Base-by-base conservation (phyloP, 2,888 invertebrate species). In the Magallana nippona region DNA sequence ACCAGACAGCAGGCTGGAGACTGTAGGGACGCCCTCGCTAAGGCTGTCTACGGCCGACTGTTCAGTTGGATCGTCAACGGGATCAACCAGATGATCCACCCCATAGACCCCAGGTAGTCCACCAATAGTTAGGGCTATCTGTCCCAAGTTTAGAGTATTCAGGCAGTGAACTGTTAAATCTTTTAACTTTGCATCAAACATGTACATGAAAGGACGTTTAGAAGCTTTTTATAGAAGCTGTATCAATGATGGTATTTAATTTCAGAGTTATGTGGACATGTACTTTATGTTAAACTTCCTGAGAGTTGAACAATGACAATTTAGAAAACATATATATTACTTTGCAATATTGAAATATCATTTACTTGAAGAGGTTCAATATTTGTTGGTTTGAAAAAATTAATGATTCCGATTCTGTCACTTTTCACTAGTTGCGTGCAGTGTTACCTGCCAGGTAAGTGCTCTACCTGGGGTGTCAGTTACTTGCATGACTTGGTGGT, bases 11-110 rank as follows among this genome's bases (percentile, higher is more conserved):
- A 93, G 81, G 93, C 93, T 0, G 87, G 86, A 79, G 91, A 92
- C 83, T 92, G 93, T 55, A 88, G 93, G 11, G 92, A 93, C 85
- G 93, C 93, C 10, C 87, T 93, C 44, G 92, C 93, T 57, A 93
- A 93, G 87, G 89, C 93, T 13, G 86, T 94, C 27, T 94, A 94
- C 86, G 91, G 91, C 77, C 87, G 93, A 1, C 86, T 94, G 86
- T 94, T 94, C 85, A 91, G 91, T 71, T 94, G 94, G 94, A 93
- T 93, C 82, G 93, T 94, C 17, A 89, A 91, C 62, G 92, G 93
- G 78, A 91, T 93, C 57, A 94, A 94, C 87, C 89, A 90, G 82
- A 87, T 92, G 83, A 89, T 93, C 79, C 89, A 91, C 81, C 90
- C 93, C 0, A 83, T 86, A 5, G 88, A 89, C 71, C 81, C 84